phyloP scores from a whole-genome alignment of 2,113 vertebrate species.

The Cyphomyrus plagiostoma region DNA sequence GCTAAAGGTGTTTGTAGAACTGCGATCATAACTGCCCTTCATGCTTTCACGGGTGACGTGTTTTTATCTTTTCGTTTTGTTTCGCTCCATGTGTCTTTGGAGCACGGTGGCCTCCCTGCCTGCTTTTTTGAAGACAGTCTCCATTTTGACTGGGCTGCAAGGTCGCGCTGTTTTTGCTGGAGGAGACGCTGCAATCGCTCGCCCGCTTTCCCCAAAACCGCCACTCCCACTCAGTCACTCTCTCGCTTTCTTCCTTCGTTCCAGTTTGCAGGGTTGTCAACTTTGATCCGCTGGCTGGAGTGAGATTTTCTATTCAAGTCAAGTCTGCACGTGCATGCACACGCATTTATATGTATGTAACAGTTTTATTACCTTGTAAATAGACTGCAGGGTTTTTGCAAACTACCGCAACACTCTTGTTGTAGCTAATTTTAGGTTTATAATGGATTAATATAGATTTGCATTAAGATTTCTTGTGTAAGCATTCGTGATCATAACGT shows the following conservation, averaged over 20 bases:
- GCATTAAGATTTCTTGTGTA: neutral
- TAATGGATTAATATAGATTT: neutral
- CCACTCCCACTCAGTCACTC: neutral
- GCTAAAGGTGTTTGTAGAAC: neutral
- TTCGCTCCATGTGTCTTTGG: neutral
- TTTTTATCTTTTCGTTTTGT: too few relatives aligned
- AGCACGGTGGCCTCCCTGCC: neutral
- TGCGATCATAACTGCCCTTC: neutral
- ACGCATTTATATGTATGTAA: neutral
- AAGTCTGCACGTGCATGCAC: neutral
- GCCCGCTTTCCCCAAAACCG: neutral
- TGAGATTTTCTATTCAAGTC: neutral
- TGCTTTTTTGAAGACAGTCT: neutral
- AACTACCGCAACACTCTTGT: neutral
- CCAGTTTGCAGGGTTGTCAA: neutral
- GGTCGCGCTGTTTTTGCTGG: neutral
- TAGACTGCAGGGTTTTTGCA: neutral
- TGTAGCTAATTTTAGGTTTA: neutral
- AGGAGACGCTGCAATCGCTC: neutral
- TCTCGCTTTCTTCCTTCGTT: neutral
- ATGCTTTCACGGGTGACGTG: neutral
- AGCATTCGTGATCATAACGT: neutral
- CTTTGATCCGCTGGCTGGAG: neutral
- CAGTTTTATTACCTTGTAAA: neutral
- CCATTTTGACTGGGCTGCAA: neutral